A percentile compares a stretch with the other conserved stretches of the same genome.
phyloP scores from a whole-genome alignment of 2,797 vertebrate species.

The Bovichtus diacanthus region DNA sequence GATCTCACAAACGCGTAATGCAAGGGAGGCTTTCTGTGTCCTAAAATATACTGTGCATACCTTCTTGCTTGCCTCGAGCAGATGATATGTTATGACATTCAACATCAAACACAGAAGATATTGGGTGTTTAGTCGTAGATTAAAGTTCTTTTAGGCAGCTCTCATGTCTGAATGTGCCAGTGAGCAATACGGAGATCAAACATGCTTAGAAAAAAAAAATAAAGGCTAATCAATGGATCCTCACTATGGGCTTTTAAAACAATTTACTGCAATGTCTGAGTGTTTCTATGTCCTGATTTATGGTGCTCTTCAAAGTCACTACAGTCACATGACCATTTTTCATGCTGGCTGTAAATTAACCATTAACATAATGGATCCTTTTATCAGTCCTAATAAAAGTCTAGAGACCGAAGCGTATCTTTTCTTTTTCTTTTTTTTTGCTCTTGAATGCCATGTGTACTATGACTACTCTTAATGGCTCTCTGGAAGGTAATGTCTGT shows the following conservation, averaged over 20 bases:
- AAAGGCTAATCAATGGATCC: conserved; percentile 32
- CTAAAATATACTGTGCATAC: not conserved
- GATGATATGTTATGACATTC: not conserved
- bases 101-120: not conserved
- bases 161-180: not conserved
- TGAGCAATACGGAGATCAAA: not conserved
- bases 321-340: conserved; percentile 52
- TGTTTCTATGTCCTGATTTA: conserved; percentile 48
- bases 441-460: not conserved
- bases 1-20: conserved; percentile 16
- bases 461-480: not conserved
- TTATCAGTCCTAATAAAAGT: conserved; percentile 28
- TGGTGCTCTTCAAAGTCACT: conserved; percentile 47
- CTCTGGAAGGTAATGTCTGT: not conserved
- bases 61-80: not conserved
- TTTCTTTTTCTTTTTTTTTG: not conserved
- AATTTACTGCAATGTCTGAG: conserved; percentile 34
- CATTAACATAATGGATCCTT: conserved; percentile 67
- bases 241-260: conserved; percentile 32
- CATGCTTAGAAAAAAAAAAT: conserved; percentile 16
- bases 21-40: not conserved
- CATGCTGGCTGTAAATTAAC: conserved; percentile 59
- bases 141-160: not conserved
- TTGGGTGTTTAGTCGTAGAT: not conserved
- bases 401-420: conserved; percentile 5